A percentile compares a stretch with the other conserved stretches of the same genome.
Evolutionary conservation across 1,140 invertebrate genomes (phyloP).

Genomic region (Chironomus striatipennis): DNA sequence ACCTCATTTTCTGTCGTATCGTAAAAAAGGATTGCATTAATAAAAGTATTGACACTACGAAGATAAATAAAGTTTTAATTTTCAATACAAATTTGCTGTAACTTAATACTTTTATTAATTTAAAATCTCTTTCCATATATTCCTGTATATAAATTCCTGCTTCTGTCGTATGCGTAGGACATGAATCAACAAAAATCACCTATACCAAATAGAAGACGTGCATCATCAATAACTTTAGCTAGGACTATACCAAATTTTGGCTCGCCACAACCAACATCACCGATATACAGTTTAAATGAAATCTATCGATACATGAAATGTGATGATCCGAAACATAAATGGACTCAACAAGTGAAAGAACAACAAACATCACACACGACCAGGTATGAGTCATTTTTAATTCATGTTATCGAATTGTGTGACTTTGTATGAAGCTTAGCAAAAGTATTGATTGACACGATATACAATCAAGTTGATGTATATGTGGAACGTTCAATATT

Average conservation of each 20-base stretch:
- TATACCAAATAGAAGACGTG: slow-evolving; percentile 32
- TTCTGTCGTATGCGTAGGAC: slow-evolving; percentile 29
- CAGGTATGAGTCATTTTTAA: background rate
- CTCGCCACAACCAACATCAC: slow-evolving; percentile 2
- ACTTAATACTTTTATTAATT: background rate
- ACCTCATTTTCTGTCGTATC: too few relatives aligned
- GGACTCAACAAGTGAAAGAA: background rate
- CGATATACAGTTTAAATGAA: background rate
- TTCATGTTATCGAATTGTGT: too few relatives aligned
- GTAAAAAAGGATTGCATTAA: too few relatives aligned
- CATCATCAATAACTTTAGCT: slow-evolving; percentile 33
- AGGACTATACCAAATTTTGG: slow-evolving; percentile 11
- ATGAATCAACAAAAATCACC: slow-evolving; percentile 33
- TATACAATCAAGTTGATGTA: too few relatives aligned
- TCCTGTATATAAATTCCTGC: too few relatives aligned
- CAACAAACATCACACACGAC: background rate
- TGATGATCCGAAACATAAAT: background rate
- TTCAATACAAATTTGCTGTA: background rate
- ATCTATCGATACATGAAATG: slow-evolving; percentile 4
- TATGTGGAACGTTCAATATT: too few relatives aligned
- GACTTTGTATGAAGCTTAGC: too few relatives aligned
- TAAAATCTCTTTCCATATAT: too few relatives aligned
- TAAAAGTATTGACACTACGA: too few relatives aligned
- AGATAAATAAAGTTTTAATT: background rate
- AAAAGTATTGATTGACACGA: too few relatives aligned